Base-by-base conservation (phyloP, 2,888 invertebrate genomes). In the Aradus depressus region DNA sequence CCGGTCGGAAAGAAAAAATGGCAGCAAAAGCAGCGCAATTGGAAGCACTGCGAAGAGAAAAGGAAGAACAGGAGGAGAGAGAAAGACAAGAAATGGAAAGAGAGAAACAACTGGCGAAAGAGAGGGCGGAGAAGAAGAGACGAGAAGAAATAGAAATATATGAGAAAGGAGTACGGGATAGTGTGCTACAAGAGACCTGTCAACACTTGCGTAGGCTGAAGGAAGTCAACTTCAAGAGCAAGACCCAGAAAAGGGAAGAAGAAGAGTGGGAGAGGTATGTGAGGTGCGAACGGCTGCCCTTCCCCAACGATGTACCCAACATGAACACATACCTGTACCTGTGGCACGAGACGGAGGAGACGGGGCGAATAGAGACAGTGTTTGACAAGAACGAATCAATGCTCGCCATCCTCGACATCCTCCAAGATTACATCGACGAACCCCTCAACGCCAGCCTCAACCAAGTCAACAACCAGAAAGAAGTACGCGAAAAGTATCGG, bases 231-330 rank as follows among this genome's bases (percentile, higher is more conserved):
- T 56, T 59, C n/a, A 38, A 56, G 44, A 52, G 55, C 22, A 57
- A 58, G 34, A 52, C 53, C 10, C 43, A 28, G 14, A 54, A 54
- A 4, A 51, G 59, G 5, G 52, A 57, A 6, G 32, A 54, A 19
- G 51, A 59, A 35, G 59, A 79, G 76, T 79, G 79, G 79, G 63
- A 65, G 35, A 72, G 75, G 50, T 77, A 76, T 56, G 68, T 77
- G 38, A 68, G 69, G 1, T 78, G 77, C 56, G 76, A 77, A 48
- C 76, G 77, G 3, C 68, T 78, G 1, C 79, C 79, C 0, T 74
- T 78, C 62, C 75, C 78, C 2, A 67, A 71, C 0, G 67, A 72
- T 14, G 67, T 75, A 3, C 70, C 75, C 0, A 73, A 77, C 54
- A 68, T 78, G 68, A 76, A 75, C 63, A 76, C 75, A 0, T 78